A percentile compares a stretch with the other conserved stretches of the same genome.
Evolutionary conservation across 2,113 vertebrate species (phyloP).

Genomic region (Tetrax tetrax): DNA sequence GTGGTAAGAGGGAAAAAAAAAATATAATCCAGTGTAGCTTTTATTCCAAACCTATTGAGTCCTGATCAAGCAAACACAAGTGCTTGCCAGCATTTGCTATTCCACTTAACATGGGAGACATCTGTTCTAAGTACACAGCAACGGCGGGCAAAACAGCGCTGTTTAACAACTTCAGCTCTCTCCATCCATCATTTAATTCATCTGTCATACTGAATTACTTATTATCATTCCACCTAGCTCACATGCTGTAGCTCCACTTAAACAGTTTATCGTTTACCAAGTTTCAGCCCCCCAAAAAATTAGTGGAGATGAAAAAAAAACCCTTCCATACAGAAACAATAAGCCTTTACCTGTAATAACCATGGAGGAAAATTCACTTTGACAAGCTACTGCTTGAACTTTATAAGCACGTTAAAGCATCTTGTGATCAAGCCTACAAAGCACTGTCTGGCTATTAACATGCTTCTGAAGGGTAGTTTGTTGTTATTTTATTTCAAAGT

Average conservation of each 20-base stretch:
- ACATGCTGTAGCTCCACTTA: neutral
- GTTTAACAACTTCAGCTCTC: neutral
- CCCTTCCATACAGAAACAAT: neutral
- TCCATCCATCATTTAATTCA: neutral
- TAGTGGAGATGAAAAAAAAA: neutral
- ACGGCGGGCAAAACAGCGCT: neutral
- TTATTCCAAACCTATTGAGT: neutral
- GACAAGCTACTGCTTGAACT: conserved; percentile 2
- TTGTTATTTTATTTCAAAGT: conserved; percentile 6
- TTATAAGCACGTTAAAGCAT: neutral
- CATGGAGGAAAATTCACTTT: neutral
- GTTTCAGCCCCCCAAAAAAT: neutral
- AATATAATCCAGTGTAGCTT: neutral
- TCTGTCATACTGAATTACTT: neutral
- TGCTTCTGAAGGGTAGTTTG: neutral
- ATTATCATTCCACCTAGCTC: neutral
- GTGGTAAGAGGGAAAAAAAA: accelerated
- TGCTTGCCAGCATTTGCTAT: neutral
- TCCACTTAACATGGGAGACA: neutral
- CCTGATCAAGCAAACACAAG: neutral
- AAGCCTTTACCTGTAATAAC: neutral
- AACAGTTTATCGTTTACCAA: neutral
- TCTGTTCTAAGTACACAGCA: neutral
- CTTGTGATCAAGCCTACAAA: neutral
- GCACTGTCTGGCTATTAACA: neutral